These are phyloP conservation scores for Nycticorax nycticorax DNA, from an alignment of 2,113 vertebrate genomes.

Conservation along the genomic window DNA sequence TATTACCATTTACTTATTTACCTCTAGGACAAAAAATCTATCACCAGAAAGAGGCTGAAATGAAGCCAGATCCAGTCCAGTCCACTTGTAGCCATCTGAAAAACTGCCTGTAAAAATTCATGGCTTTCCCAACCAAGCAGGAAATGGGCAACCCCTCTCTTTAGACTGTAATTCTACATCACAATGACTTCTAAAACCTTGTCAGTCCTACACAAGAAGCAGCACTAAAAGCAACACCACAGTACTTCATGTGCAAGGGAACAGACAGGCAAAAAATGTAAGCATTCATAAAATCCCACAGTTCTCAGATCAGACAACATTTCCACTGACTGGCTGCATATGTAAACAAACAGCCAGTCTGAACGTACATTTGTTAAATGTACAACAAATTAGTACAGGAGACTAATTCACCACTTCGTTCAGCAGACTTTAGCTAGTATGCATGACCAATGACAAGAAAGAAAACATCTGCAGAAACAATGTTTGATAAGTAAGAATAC, in stretches of 20 bases:
- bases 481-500: neutral
- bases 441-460: neutral
- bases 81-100: constrained; percentile 26
- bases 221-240: neutral
- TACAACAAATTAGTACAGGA: neutral
- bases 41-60: neutral
- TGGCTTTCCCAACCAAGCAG: neutral
- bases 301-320: neutral
- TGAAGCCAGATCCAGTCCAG: neutral
- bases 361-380: neutral
- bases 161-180: neutral
- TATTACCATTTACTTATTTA: constrained; percentile 1
- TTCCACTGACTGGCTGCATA: accelerated
- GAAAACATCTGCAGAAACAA: neutral
- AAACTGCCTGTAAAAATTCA: constrained; percentile 9
- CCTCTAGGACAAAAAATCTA: constrained; percentile 6
- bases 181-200: neutral
- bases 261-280: neutral
- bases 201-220: neutral
- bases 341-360: neutral
- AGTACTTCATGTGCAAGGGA: neutral
- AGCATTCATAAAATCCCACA: neutral
- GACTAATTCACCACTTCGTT: neutral
- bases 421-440: neutral
- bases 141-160: constrained; percentile 16